Base-by-base conservation (phyloP, 1,140 invertebrate genomes). In the Neodiprion lecontei region DNA sequence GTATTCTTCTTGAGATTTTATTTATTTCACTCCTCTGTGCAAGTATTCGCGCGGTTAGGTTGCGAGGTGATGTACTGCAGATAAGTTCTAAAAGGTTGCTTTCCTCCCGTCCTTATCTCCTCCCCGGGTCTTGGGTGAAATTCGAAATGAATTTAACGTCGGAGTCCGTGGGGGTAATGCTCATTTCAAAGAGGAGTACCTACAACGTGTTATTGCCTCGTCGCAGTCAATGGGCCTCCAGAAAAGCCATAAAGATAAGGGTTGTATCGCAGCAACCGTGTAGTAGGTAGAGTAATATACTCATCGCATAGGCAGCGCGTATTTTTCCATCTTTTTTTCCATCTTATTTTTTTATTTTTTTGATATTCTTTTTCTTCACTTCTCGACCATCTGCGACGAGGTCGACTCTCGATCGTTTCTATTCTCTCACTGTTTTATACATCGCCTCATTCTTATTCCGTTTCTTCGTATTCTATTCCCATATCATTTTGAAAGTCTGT, bases 221-320 rank as follows among this genome's bases (percentile, higher is more conserved):
- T 14, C 11, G 5, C 53, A 61, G 53, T 61, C 53, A 61, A 61
- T 61, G 53, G 53, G 11, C n/a, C 11, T 4, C 53, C 11, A 7
- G n/a, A 61, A 61, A 61, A 61, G n/a, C 53, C 53, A 61, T 61
- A 61, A 61, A 61, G 53, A 61, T 61, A 61, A 61, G 53, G 53
- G 2, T 40, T 61, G n/a, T 61, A 61, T 61, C n/a, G n/a, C 53
- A 61, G n/a, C 53, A 61, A 12, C n/a, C 8, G 28, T 40, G 28
- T 40, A 40, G 28, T 5, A 40, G 28, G 28, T 5, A 40, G 28
- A 40, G 28, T 40, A 14, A 17, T 61, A 17, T 61, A 61, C 53
- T 17, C 53, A 61, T 61, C 53, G 11, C 11, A 61, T 9, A 17
- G 28, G 28, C 28, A 61, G 53, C 53, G 53, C 11, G 53, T 12